Evolutionary conservation across 2,888 invertebrate species (phyloP).

Genomic region (Toxonevra muliebris): DNA sequence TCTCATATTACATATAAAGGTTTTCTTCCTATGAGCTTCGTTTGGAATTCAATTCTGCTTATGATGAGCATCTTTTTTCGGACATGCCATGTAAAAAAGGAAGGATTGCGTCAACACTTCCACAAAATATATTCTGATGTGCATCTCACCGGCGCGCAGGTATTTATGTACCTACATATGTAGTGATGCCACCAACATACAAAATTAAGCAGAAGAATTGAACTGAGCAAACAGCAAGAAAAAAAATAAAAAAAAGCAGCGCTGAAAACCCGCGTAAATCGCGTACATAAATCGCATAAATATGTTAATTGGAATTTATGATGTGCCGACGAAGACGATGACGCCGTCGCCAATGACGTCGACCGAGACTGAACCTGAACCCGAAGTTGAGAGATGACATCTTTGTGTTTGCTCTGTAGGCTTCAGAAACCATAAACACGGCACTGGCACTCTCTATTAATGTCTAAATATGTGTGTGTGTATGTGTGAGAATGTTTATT

Average conservation of each 20-base stretch:
- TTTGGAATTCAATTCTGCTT: no score
- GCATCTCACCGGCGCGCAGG: background rate
- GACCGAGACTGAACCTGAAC: background rate
- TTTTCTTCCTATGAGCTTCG: no score
- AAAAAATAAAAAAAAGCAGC: constrained; percentile 29
- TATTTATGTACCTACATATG: no score
- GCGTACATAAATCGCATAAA: constrained; percentile 39
- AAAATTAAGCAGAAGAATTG: no score
- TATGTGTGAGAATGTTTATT: no score
- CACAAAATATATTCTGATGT: background rate
- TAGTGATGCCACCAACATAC: no score
- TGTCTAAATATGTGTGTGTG: no score
- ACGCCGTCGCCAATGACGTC: background rate
- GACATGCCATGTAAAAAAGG: no score
- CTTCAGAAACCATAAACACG: background rate
- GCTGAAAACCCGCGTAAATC: constrained; percentile 29
- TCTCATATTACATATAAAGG: no score
- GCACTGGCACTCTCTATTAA: background rate
- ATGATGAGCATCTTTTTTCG: no score
- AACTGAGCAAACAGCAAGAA: background rate
- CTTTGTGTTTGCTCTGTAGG: background rate
- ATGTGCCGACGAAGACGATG: constrained; percentile 33
- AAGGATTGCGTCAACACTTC: background rate
- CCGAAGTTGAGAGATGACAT: background rate
- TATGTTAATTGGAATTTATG: constrained; percentile 44